Conservation (phyloP, 2,888 invertebrate genomes). For the Amiota mariae region DNA sequence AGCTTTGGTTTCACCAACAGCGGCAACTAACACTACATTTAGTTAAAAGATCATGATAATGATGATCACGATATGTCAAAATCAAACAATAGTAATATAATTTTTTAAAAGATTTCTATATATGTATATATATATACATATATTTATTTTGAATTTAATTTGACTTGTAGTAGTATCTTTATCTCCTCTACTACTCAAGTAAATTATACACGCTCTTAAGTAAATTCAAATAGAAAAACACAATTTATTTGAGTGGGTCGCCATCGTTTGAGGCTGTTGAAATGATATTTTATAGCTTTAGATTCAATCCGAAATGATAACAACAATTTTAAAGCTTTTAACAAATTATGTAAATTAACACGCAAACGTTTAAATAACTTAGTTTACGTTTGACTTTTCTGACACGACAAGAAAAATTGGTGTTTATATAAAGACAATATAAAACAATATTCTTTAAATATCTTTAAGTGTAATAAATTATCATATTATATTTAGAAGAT, state of each 20-base stretch:
- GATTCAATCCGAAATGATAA: conserved; percentile 47
- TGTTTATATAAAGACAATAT: neutral
- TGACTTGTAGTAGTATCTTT: conserved; percentile 23
- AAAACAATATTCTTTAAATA: neutral
- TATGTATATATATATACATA: too few relatives aligned
- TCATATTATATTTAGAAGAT: neutral
- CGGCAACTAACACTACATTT: conserved; percentile 7
- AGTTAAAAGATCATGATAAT: conserved; percentile 37
- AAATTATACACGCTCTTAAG: too few relatives aligned
- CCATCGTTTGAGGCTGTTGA: conserved; percentile 32
- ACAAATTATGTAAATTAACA: conserved; percentile 49
- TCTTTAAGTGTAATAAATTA: neutral
- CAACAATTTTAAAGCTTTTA: conserved; percentile 41
- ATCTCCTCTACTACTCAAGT: too few relatives aligned
- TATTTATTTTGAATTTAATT: conserved; percentile 14
- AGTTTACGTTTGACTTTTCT: conserved; percentile 40
- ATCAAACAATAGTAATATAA: conserved; percentile 48
- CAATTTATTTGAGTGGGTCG: conserved; percentile 2
- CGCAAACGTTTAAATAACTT: conserved; percentile 48
- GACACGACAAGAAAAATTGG: conserved; percentile 13
- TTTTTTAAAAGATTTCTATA: conserved; percentile 38
- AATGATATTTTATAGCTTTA: conserved; percentile 45
- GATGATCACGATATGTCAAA: conserved; percentile 50
- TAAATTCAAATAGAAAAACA: conserved; percentile 25
- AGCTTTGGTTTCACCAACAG: neutral